These are phyloP conservation scores for Aurelia sp. DNA, from an alignment of 30 jellyfish, hydroid and myxozoan species.

Conservation along the genomic window DNA sequence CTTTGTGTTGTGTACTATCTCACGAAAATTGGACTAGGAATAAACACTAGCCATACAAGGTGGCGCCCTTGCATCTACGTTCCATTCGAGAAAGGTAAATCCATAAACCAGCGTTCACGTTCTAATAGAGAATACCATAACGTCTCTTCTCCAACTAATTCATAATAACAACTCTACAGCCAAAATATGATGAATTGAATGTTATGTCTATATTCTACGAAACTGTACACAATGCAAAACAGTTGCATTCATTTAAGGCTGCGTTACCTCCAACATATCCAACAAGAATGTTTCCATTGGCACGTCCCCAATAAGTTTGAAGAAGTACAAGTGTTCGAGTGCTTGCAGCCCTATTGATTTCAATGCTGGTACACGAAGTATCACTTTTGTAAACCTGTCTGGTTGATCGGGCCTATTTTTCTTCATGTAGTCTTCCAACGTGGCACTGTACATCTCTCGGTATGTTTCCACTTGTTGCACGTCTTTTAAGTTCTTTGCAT, in stretches of 20 bases:
- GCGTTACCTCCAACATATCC: constrained; percentile 82
- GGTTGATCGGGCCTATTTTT: constrained; percentile 79
- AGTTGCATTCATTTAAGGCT: constrained; percentile 1
- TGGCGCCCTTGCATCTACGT: no score
- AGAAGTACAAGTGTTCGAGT: constrained; percentile 86
- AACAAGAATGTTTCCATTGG: constrained; percentile 88
- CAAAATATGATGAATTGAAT: no score
- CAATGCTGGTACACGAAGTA: constrained; percentile 91
- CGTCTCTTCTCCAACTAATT: no score
- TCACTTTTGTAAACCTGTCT: constrained; percentile 74
- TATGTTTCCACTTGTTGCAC: constrained; percentile 82
- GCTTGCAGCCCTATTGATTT: constrained; percentile 93
- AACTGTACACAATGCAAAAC: no score
- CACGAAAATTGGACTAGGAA: no score
- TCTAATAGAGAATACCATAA: no score
- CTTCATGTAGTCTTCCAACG: constrained; percentile 82
- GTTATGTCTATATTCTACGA: no score
- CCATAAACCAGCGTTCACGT: no score
- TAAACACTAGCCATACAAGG: no score
- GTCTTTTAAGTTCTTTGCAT: constrained; percentile 79
- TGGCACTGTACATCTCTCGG: constrained; percentile 88
- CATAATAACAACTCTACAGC: no score
- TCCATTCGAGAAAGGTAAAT: no score
- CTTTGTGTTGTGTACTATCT: no score
- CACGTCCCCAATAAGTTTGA: constrained; percentile 87